phyloP scores from a whole-genome alignment of 2,113 vertebrate species.

The Lamprotornis superbus region DNA sequence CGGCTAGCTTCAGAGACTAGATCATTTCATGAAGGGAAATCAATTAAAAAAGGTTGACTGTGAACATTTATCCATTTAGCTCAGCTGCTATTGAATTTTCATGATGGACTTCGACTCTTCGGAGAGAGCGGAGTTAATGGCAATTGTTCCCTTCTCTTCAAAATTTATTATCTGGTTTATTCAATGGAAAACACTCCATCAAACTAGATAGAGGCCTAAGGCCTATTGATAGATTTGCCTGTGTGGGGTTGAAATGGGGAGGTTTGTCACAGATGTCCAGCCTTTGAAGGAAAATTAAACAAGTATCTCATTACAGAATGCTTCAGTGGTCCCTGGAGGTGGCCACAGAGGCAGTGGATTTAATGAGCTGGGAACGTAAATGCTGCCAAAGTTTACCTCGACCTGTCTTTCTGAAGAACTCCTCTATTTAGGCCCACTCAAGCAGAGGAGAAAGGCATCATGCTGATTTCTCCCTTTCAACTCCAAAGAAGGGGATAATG shows the following conservation, averaged over 20 bases:
- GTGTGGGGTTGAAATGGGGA: slow-evolving; percentile 89
- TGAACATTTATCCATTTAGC: slow-evolving; percentile 99
- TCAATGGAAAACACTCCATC: slow-evolving; percentile 99
- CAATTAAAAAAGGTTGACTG: slow-evolving; percentile 97
- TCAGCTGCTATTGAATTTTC: slow-evolving; percentile 98
- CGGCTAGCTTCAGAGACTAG: slow-evolving; percentile 87
- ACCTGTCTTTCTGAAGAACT: slow-evolving; percentile 92
- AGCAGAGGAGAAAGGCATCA: slow-evolving; percentile 94
- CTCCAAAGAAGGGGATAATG: slow-evolving; percentile 96
- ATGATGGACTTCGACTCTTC: slow-evolving; percentile 97
- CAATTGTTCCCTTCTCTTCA: slow-evolving; percentile 96
- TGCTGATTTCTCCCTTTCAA: slow-evolving; percentile 95
- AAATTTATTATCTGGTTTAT: slow-evolving; percentile 99
- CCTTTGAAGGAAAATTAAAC: slow-evolving; percentile 99
- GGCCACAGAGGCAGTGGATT: slow-evolving; percentile 92
- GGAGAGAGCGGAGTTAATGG: slow-evolving; percentile 97
- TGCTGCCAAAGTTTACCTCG: slow-evolving; percentile 95
- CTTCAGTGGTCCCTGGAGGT: slow-evolving; percentile 98
- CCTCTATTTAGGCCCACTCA: slow-evolving; percentile 91
- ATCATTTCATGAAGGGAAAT: slow-evolving; percentile 99
- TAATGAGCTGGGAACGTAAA: slow-evolving; percentile 99
- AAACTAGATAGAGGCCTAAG: slow-evolving; percentile 92
- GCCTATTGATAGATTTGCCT: slow-evolving; percentile 97
- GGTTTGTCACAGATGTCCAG: slow-evolving; percentile 98
- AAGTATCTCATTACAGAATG: slow-evolving; percentile 99